Percentiles rank a stretch among this genome's conserved stretches.
Evolutionary conservation across 2,797 vertebrate species (phyloP).

Genomic region (Crax fasciolata): DNA sequence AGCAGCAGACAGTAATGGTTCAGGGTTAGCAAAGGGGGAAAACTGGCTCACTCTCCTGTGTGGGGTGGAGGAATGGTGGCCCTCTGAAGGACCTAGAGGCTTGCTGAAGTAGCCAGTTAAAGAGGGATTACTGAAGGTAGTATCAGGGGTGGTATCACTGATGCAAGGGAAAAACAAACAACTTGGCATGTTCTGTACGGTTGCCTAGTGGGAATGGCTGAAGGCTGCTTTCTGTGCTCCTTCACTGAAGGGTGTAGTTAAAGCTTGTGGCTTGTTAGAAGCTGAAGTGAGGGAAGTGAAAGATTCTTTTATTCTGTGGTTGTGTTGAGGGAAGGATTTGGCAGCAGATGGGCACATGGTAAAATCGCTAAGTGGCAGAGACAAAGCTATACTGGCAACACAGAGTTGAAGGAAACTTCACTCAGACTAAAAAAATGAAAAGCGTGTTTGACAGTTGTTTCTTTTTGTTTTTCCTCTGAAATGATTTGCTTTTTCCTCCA

Average conservation of each 20-base stretch:
- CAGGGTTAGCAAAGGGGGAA: not conserved
- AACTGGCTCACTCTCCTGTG: not conserved
- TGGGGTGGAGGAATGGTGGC: not conserved
- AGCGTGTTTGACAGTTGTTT: slow-evolving; percentile 24
- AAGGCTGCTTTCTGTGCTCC: not conserved
- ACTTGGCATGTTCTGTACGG: not conserved
- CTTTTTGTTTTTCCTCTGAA: slow-evolving; percentile 27
- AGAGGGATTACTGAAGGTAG: not conserved
- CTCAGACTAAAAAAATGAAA: not conserved
- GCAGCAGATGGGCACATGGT: not conserved
- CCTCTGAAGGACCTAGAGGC: not conserved
- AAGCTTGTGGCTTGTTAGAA: slow-evolving; percentile 4
- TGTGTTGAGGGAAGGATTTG: slow-evolving; percentile 16
- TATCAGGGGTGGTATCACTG: not conserved
- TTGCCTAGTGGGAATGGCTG: not conserved
- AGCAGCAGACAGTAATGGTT: not conserved
- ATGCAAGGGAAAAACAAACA: not conserved
- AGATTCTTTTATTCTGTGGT: not conserved
- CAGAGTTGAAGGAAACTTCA: slow-evolving; percentile 4
- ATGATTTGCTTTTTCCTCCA: not conserved
- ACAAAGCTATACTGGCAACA: slow-evolving; percentile 25
- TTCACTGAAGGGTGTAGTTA: not conserved
- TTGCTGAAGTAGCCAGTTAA: not conserved
- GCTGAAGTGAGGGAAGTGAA: not conserved
- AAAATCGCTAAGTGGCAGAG: slow-evolving; percentile 3